A percentile compares a stretch with the other conserved stretches of the same genome.
Conservation (phyloP, 2,113 vertebrate genomes). For the Lota lota region DNA sequence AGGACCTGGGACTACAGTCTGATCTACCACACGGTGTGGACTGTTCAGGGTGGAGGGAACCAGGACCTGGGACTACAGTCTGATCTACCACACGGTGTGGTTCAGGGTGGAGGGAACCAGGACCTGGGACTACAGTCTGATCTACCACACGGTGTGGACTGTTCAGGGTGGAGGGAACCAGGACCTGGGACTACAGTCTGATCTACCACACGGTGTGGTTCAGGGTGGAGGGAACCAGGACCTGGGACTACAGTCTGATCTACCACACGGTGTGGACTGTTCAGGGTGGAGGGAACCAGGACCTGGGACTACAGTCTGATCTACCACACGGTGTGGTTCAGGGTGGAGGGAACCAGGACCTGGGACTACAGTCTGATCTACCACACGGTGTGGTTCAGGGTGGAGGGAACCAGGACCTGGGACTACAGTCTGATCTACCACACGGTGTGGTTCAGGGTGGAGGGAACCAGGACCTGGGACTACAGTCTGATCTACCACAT, state of each 20-base stretch:
- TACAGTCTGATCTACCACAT: neutral
- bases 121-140: neutral
- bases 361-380: neutral
- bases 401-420: neutral
- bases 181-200: neutral
- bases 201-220: neutral
- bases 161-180: neutral
- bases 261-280: neutral
- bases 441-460: neutral
- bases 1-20: neutral
- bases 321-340: neutral
- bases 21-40: neutral
- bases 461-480: neutral
- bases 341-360: neutral
- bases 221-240: neutral
- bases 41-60: neutral
- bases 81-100: neutral
- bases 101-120: neutral
- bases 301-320: neutral
- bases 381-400: neutral
- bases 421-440: neutral
- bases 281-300: neutral
- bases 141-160: neutral
- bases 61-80: neutral
- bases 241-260: neutral